Conservation (phyloP, 2,113 vertebrate species). For the Callospermophilus lateralis region DNA sequence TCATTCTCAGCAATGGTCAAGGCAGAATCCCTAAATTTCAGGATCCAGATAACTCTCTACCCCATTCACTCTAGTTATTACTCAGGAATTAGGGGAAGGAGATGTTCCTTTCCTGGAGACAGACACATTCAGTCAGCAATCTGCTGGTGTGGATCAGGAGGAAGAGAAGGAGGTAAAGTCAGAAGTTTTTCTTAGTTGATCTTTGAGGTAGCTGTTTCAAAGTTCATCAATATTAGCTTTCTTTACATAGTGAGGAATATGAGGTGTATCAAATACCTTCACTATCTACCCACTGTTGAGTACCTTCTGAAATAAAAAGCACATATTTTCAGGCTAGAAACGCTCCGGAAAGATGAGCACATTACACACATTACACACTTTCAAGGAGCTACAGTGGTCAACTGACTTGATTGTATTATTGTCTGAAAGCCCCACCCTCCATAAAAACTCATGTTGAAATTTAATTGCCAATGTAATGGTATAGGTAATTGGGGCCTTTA, state of each 20-base stretch:
- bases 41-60: neutral
- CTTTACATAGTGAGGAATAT: too few relatives aligned
- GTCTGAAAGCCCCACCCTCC: neutral
- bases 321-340: neutral
- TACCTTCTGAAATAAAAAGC: neutral
- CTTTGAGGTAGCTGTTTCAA: neutral
- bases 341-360: neutral
- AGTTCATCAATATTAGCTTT: neutral
- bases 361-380: too few relatives aligned
- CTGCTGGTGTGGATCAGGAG: neutral
- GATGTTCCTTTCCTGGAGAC: neutral
- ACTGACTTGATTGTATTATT: neutral
- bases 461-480: neutral
- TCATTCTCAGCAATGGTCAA: neutral
- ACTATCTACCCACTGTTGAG: neutral
- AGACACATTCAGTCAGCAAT: neutral
- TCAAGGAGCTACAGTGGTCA: neutral
- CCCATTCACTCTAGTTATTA: neutral
- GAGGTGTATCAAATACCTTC: neutral
- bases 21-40: neutral
- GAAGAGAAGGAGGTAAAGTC: neutral
- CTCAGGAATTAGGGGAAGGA: neutral
- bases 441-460: neutral
- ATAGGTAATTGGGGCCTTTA: neutral
- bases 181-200: neutral